These are phyloP conservation scores for Lithobates sylvaticus DNA, from an alignment of 2,797 vertebrate species.

Conservation along the genomic window DNA sequence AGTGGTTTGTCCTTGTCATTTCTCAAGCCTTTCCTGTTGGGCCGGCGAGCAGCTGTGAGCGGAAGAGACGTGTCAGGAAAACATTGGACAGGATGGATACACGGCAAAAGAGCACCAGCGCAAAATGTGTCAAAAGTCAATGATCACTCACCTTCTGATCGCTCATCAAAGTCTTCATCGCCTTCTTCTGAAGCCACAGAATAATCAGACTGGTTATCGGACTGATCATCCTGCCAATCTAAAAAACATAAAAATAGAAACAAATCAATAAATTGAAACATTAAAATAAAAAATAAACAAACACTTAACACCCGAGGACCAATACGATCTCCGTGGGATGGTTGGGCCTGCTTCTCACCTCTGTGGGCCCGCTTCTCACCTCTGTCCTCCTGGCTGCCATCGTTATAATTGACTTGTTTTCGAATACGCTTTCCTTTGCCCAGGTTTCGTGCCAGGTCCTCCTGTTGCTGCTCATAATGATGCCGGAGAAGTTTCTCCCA, in stretches of 20 bases:
- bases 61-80: too few relatives aligned
- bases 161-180: constrained; percentile 97
- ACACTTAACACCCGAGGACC: neutral
- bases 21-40: constrained; percentile 93
- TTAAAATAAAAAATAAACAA: too few relatives aligned
- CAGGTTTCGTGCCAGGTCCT: constrained; percentile 95
- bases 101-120: too few relatives aligned
- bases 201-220: constrained; percentile 98
- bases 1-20: constrained; percentile 98
- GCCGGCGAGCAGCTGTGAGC: constrained; percentile 85
- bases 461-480: constrained; percentile 98
- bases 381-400: constrained; percentile 98
- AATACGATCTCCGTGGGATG: neutral
- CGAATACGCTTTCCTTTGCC: constrained; percentile 98
- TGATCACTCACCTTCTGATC: constrained; percentile 86
- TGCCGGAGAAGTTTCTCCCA: constrained; percentile 98
- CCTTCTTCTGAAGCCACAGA: constrained; percentile 98
- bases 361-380: constrained; percentile 77
- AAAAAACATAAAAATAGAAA: constrained; percentile 55
- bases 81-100: too few relatives aligned
- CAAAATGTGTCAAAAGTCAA: too few relatives aligned
- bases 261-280: too few relatives aligned
- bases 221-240: constrained; percentile 99
- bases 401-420: constrained; percentile 99
- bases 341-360: too few relatives aligned